Conservation (phyloP, 2,797 vertebrate genomes). For the Apodemus agrarius region DNA sequence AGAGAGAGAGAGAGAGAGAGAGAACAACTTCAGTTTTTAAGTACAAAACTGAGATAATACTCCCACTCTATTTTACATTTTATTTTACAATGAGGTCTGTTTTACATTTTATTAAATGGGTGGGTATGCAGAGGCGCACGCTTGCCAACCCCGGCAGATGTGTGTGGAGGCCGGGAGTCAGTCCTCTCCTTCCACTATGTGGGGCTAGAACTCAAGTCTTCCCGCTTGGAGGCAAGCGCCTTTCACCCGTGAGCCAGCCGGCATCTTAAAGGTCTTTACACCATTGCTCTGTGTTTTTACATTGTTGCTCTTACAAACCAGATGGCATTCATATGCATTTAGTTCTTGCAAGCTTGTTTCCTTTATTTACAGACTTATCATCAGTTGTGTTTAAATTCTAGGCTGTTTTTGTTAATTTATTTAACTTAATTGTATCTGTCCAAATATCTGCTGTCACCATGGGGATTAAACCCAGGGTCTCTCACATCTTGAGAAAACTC, state of each 20-base stretch:
- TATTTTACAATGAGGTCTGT: neutral
- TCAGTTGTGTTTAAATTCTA: constrained; percentile 36
- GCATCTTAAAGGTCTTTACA: neutral
- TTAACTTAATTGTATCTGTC: neutral
- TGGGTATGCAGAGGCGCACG: neutral
- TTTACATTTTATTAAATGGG: neutral
- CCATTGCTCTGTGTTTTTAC: neutral
- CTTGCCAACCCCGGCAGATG: neutral
- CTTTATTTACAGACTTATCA: constrained; percentile 24
- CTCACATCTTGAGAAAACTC: neutral
- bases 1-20: no score
- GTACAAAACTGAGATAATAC: neutral
- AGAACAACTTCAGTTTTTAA: neutral
- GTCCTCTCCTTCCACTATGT: neutral
- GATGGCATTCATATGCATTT: neutral
- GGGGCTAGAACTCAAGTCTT: neutral
- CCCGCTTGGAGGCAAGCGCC: neutral
- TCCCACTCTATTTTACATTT: neutral
- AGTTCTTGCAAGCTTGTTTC: constrained; percentile 11
- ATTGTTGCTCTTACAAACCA: neutral
- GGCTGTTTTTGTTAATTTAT: neutral
- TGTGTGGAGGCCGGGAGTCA: neutral
- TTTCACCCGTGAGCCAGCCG: neutral
- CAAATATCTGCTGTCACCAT: neutral
- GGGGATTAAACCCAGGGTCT: neutral